Percentiles rank a stretch among this genome's conserved stretches.
Conservation (phyloP, 1,140 invertebrate species). For the Lepidostoma basale region DNA sequence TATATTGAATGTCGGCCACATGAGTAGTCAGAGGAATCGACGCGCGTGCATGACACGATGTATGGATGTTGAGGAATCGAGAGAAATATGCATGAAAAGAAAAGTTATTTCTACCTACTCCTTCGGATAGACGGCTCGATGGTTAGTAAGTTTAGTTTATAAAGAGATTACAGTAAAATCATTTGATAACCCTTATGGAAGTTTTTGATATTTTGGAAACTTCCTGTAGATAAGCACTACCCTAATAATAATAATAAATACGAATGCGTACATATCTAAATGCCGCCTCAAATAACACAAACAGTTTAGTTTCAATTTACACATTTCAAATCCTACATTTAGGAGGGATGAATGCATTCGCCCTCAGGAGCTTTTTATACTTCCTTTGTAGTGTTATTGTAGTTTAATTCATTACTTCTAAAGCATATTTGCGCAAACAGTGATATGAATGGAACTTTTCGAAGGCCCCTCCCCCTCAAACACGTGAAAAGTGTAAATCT, state of each 20-base stretch:
- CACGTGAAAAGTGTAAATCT: slow-evolving; percentile 36
- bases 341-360: neutral
- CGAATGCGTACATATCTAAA: neutral
- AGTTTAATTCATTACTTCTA: slow-evolving; percentile 14
- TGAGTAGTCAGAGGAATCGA: no score
- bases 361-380: slow-evolving; percentile 17
- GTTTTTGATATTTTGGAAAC: no score
- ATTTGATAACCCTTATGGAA: no score
- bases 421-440: slow-evolving; percentile 37
- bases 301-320: neutral
- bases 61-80: no score
- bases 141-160: no score
- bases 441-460: slow-evolving; percentile 33
- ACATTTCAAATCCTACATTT: neutral
- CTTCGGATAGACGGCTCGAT: no score
- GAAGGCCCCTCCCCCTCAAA: slow-evolving; percentile 34
- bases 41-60: no score
- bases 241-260: neutral
- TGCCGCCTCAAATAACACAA: slow-evolving; percentile 1
- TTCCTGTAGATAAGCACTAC: no score
- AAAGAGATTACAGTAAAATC: no score
- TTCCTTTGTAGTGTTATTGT: slow-evolving; percentile 28
- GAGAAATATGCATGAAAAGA: no score
- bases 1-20: no score
- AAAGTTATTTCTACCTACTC: no score